Conservation (phyloP, 2,797 vertebrate species). For the Apodemus agrarius region DNA sequence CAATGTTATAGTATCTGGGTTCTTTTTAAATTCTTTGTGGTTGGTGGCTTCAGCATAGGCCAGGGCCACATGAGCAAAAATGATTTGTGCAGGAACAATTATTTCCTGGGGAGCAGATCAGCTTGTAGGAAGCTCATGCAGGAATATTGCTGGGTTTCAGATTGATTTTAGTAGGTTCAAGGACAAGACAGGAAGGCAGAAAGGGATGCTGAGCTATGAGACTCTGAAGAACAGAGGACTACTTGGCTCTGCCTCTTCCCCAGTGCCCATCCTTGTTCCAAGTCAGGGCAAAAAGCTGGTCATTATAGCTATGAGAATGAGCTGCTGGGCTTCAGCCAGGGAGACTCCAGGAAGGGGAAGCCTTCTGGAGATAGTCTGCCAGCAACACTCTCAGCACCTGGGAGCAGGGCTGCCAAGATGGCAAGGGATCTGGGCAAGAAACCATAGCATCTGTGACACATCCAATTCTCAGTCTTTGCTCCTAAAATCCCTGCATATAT, state of each 20-base stretch:
- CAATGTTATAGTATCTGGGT: rapidly evolving
- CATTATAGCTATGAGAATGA: too few species aligned
- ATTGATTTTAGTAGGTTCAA: rapidly evolving
- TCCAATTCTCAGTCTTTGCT: not conserved
- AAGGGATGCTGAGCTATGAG: too few species aligned
- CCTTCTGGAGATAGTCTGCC: not conserved
- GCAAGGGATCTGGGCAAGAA: not conserved
- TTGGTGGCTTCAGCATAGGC: too few species aligned
- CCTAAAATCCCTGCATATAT: not conserved
- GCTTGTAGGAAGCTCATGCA: rapidly evolving
- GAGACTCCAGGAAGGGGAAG: not conserved
- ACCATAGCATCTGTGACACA: not conserved
- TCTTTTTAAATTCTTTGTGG: rapidly evolving
- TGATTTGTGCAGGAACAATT: rapidly evolving
- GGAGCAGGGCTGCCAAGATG: not conserved
- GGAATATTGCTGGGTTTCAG: not conserved
- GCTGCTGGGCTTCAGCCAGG: too few species aligned
- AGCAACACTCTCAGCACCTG: not conserved
- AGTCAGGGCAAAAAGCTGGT: not conserved
- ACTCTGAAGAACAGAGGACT: too few species aligned
- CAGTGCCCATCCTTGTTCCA: not conserved
- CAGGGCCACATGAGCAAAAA: rapidly evolving
- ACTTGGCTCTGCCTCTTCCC: rapidly evolving
- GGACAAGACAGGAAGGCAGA: not conserved
- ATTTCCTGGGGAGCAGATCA: not conserved